phyloP scores from a whole-genome alignment of 2,888 invertebrate species.

The Anthrax anthrax region DNA sequence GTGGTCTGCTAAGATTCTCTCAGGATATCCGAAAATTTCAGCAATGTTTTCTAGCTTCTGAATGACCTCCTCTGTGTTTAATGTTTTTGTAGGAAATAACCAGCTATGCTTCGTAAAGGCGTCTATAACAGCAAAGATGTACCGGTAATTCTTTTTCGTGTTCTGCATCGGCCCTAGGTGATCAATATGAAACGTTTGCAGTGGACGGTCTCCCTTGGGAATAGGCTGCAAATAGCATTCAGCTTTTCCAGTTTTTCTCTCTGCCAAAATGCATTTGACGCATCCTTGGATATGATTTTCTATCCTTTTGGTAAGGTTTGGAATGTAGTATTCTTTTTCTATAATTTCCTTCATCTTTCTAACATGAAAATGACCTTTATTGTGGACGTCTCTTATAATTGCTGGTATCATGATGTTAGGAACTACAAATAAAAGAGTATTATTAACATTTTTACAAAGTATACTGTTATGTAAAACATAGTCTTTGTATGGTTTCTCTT shows the following conservation, averaged over 20 bases:
- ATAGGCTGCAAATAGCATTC: conserved; percentile 22
- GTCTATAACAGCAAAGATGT: no score
- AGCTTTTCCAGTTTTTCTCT: conserved; percentile 19
- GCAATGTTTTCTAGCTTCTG: conserved; percentile 1
- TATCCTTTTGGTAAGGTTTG: conserved; percentile 1
- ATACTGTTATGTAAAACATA: background rate
- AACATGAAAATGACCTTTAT: conserved; percentile 12
- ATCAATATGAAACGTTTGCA: no score
- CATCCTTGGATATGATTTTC: conserved; percentile 4
- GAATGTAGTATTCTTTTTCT: conserved; percentile 5
- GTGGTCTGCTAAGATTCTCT: conserved; percentile 2
- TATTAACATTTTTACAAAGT: background rate
- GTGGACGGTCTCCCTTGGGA: conserved; percentile 16
- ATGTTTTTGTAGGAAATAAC: conserved; percentile 1
- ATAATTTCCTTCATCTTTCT: conserved; percentile 8
- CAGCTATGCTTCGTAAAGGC: conserved; percentile 15
- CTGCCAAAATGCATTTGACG: conserved; percentile 8
- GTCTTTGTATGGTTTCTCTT: no score
- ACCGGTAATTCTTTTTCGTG: no score
- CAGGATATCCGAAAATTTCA: background rate
- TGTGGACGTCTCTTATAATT: conserved; percentile 9
- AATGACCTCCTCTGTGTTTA: conserved; percentile 9
- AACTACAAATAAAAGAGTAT: conserved; percentile 9
- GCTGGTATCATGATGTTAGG: conserved; percentile 10
- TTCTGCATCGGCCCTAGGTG: no score